Base-by-base conservation (phyloP, 2,797 vertebrate species). In the Notolabrus celidotus region DNA sequence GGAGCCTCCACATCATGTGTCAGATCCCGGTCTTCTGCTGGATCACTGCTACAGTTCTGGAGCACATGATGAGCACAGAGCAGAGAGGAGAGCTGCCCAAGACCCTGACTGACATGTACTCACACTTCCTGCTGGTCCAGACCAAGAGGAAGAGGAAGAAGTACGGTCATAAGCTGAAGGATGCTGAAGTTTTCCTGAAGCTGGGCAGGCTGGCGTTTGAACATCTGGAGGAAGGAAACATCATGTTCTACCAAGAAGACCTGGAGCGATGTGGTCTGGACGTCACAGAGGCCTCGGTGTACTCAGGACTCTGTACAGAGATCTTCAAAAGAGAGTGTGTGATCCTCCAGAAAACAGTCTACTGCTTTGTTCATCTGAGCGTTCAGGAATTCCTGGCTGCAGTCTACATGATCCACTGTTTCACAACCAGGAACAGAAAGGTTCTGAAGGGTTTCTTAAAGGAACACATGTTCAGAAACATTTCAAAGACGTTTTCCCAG, bases 1-100 rank as follows among this genome's bases (percentile, higher is more conserved):
- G 42, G 38, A 31, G 27, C 20, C 53, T 67, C 54, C 19, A 55
- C 52, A 42, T 50, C 43, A 59, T 50, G 66, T 68, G 43, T 50
- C 46, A n/a, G 29, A 38, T 69, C 49, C 67, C 56, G 45, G 56
- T 69, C 39, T 60, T 69, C 56, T 69, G 67, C 0, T 53, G 67
- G 67, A 69, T 69, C 67, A 60, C 27, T 57, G 55, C 55, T 1
- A 33, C 45, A n/a, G 65, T 57, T 54, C 33, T 38, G 34, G 38
- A 39, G 38, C 50, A 67, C 54, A 68, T 67, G 65, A 42, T 67
- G 54, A 58, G 34, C 14, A 58, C 54, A 42, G 54, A 58, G 11
- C 45, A 67, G 45, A 51, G 65, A 51, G 65, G 36, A 67, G 54
- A 68, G 46, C 66, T 68, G 38, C 36, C 65, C 49, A 43, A 20